phyloP scores from a whole-genome alignment of 2,888 invertebrate genomes.

The Oeneis ivallda region DNA sequence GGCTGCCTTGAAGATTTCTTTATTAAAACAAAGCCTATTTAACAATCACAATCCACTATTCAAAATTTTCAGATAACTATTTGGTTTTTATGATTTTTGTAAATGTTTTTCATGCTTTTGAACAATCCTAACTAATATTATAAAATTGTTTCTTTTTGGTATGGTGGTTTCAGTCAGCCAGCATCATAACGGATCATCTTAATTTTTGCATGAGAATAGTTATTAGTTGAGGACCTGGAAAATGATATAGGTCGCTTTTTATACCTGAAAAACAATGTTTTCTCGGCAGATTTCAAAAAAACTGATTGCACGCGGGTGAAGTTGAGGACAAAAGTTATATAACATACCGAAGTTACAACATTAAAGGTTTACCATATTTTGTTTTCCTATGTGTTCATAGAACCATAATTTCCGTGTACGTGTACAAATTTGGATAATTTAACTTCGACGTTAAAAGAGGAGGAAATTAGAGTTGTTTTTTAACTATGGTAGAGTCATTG shows the following conservation, averaged over 20 bases:
- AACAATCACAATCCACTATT: too few species aligned
- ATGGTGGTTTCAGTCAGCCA: too few species aligned
- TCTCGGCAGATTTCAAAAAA: not conserved
- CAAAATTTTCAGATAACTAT: too few species aligned
- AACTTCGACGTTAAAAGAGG: not conserved
- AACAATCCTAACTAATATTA: too few species aligned
- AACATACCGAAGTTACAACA: not conserved
- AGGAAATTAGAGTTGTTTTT: conserved; percentile 11
- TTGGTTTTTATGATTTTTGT: too few species aligned
- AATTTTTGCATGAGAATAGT: not conserved
- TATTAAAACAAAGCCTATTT: too few species aligned
- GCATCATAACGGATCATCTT: too few species aligned
- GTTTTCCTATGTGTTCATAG: not conserved
- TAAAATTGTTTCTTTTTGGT: too few species aligned
- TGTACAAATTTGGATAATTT: conserved; percentile 6
- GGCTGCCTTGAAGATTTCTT: too few species aligned
- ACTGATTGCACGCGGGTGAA: not conserved
- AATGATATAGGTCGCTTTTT: not conserved
- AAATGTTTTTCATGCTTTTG: too few species aligned
- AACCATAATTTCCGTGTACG: conserved; percentile 16
- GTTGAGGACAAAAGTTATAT: not conserved
- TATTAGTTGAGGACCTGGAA: not conserved
- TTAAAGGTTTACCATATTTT: not conserved
- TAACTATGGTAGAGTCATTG: conserved; percentile 2
- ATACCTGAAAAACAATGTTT: not conserved